phyloP scores from a whole-genome alignment of 2,797 vertebrate species.

The Argya squamiceps region DNA sequence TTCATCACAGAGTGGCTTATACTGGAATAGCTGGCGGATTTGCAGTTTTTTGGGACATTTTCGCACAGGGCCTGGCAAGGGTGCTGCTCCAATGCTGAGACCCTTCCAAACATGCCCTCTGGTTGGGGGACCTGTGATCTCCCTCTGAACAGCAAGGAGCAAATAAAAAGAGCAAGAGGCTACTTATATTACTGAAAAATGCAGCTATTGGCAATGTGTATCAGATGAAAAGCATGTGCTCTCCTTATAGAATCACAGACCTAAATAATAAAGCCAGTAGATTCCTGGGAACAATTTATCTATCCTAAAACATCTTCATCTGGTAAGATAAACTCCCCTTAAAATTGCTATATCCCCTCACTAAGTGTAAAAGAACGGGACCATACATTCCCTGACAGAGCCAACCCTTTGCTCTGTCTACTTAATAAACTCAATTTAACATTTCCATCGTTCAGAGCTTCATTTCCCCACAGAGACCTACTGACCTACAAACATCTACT shows the following conservation, averaged over 20 bases:
- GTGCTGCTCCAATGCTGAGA: constrained; percentile 67
- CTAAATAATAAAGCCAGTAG: not conserved
- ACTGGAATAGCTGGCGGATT: constrained; percentile 85
- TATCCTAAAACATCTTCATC: not conserved
- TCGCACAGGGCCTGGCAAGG: constrained; percentile 22
- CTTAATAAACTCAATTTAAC: not conserved
- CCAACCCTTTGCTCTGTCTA: not conserved
- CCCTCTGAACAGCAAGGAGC: constrained; percentile 71
- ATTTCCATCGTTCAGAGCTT: not conserved
- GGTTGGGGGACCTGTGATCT: constrained; percentile 64
- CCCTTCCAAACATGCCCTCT: constrained; percentile 74
- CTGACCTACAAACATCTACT: not conserved
- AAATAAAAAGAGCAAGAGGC: not conserved
- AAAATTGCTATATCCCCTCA: not conserved
- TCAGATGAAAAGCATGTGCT: not conserved
- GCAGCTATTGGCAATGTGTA: not conserved
- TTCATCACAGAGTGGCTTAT: constrained; percentile 71
- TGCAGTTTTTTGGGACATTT: constrained; percentile 84
- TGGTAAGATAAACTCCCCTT: not conserved
- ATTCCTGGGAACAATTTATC: not conserved
- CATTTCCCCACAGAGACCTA: not conserved
- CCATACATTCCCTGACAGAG: not conserved
- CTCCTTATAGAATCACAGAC: not conserved
- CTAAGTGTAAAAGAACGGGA: not conserved
- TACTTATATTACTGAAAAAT: not conserved